A percentile compares a stretch with the other conserved stretches of the same genome.
Evolutionary conservation across 2,797 vertebrate genomes (phyloP).

Genomic region (Phrynocephalus forsythii): DNA sequence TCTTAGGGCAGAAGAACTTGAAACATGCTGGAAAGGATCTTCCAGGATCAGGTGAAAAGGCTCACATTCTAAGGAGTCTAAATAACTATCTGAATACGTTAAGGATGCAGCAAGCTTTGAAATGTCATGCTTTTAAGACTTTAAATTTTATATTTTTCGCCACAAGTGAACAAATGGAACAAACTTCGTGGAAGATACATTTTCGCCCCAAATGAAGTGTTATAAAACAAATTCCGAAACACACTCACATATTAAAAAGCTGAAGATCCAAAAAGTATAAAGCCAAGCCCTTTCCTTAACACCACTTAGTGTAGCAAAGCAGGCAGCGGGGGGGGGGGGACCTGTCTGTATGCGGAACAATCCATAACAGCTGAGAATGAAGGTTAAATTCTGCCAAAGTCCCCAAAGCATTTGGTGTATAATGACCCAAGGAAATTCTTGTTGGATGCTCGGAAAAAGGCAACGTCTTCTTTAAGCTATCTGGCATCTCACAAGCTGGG

Average conservation of each 20-base stretch:
- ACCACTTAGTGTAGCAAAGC: too few species aligned
- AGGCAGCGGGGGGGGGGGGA: background rate
- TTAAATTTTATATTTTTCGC: background rate
- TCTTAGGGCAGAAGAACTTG: background rate
- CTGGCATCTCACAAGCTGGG: conserved; percentile 23
- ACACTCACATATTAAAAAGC: too few species aligned
- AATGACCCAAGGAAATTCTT: conserved; percentile 46
- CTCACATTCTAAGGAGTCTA: background rate
- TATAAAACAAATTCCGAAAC: too few species aligned
- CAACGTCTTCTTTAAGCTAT: conserved; percentile 22
- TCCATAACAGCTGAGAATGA: conserved; percentile 65
- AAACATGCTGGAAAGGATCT: background rate
- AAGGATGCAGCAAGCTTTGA: background rate
- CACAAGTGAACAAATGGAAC: background rate
- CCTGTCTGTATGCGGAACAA: background rate
- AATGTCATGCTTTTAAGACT: background rate
- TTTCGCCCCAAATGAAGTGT: background rate
- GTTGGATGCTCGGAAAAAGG: conserved; percentile 44
- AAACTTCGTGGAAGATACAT: background rate
- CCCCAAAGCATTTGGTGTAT: conserved; percentile 33
- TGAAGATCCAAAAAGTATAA: too few species aligned
- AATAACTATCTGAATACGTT: background rate
- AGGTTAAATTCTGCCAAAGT: conserved; percentile 21
- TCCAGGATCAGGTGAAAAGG: background rate
- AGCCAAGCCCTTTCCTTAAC: too few species aligned